Percentiles rank a stretch among this genome's conserved stretches.
phyloP scores from a whole-genome alignment of 1,140 invertebrate genomes.

The Acyrthosiphon pisum region DNA sequence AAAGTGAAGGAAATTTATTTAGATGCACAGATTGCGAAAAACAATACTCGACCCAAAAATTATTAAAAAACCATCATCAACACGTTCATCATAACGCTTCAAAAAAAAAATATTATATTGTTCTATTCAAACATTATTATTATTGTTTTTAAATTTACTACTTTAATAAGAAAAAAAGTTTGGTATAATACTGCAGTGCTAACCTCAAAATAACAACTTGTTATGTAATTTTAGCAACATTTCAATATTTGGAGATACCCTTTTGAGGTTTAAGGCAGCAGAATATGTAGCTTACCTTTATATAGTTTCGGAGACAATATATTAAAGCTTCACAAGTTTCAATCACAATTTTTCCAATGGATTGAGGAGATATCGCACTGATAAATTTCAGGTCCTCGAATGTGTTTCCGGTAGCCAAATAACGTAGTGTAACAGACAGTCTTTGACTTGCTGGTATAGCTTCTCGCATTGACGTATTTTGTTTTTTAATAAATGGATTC shows the following conservation, averaged over 20 bases:
- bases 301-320: conserved; percentile 25
- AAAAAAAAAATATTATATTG: conserved; percentile 25
- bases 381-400: conserved; percentile 56
- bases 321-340: conserved; percentile 58
- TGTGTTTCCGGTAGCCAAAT: conserved; percentile 28
- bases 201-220: too few relatives aligned
- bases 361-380: neutral
- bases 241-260: too few relatives aligned
- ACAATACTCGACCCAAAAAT: too few relatives aligned
- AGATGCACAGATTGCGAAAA: too few relatives aligned
- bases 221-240: too few relatives aligned
- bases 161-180: conserved; percentile 16
- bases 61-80: too few relatives aligned
- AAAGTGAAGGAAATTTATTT: too few relatives aligned
- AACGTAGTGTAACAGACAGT: conserved; percentile 43
- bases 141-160: conserved; percentile 6
- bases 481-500: conserved; percentile 39
- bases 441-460: conserved; percentile 38
- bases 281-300: conserved; percentile 35
- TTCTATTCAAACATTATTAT: neutral
- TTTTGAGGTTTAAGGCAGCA: too few relatives aligned
- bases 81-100: too few relatives aligned
- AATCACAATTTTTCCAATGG: conserved; percentile 53
- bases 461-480: conserved; percentile 50
- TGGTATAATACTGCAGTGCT: neutral